These are phyloP conservation scores for Acanthis flammea DNA, from an alignment of 2,797 vertebrate genomes.

Conservation along the genomic window DNA sequence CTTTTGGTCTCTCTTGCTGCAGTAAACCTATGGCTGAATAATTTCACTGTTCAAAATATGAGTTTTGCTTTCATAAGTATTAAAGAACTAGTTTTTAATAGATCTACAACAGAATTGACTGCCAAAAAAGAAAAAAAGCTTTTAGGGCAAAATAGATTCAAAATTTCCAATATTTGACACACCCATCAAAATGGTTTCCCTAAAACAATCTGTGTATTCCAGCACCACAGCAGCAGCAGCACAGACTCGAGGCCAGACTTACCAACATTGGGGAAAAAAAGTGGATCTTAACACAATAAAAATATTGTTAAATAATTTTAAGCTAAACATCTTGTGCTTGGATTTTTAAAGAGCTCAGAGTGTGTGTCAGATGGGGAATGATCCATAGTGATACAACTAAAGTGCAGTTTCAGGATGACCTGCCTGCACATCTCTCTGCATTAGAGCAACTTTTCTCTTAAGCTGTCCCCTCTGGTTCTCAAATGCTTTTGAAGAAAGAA, in stretches of 20 bases:
- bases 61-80: background rate
- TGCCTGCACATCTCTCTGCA: background rate
- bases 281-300: background rate
- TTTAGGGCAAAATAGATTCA: background rate
- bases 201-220: background rate
- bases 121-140: background rate
- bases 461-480: constrained; percentile 36
- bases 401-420: background rate
- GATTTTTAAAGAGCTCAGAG: constrained; percentile 68
- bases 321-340: constrained; percentile 61
- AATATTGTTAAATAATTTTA: constrained; percentile 69
- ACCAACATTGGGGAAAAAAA: background rate
- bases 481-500: constrained; percentile 14
- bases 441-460: constrained; percentile 29
- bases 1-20: background rate
- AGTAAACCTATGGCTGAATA: background rate
- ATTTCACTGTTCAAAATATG: background rate
- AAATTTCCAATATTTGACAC: background rate
- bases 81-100: background rate
- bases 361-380: background rate
- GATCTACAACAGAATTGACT: background rate
- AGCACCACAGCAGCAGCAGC: background rate
- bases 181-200: background rate
- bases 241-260: background rate
- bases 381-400: background rate